Percentiles rank a stretch among this genome's conserved stretches.
These are phyloP conservation scores for Pseudachorutes palmiensis DNA, from an alignment of 1,140 invertebrate genomes.

Conservation along the genomic window DNA sequence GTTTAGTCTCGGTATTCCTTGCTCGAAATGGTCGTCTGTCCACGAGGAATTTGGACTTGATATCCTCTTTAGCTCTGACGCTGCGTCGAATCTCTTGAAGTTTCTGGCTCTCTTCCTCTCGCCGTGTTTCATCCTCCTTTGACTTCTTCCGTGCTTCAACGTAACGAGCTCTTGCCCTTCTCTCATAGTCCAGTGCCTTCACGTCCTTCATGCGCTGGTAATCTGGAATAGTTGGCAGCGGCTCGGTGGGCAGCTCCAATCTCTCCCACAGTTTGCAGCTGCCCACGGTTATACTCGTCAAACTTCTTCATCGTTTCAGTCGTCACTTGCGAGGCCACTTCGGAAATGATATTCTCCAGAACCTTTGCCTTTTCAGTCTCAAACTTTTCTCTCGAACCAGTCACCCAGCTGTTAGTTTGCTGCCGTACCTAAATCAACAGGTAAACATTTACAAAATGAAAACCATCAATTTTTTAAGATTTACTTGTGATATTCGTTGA, in stretches of 20 bases:
- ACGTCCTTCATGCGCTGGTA: not conserved
- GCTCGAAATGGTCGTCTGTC: not conserved
- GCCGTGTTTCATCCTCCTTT: not conserved
- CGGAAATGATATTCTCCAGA: not conserved
- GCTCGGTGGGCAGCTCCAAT: slow-evolving; percentile 4
- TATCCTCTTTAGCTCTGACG: not conserved
- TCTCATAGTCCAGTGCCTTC: not conserved
- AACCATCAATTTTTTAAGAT: too few relatives aligned
- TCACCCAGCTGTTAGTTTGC: not conserved
- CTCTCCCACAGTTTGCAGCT: not conserved
- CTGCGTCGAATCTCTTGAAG: not conserved
- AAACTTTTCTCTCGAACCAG: not conserved
- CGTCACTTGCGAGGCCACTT: not conserved
- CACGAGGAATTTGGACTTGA: not conserved
- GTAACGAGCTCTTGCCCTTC: not conserved
- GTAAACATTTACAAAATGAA: too few relatives aligned
- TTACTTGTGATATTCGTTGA: slow-evolving; percentile 4
- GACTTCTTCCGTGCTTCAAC: not conserved
- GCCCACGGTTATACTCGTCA: not conserved
- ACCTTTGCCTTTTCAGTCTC: not conserved
- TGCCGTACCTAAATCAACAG: not conserved
- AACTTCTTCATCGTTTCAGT: not conserved
- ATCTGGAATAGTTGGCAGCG: not conserved
- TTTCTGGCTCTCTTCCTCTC: not conserved
- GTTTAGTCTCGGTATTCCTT: not conserved